Conservation (phyloP, 2,113 vertebrate species). For the Antechinus flavipes region DNA sequence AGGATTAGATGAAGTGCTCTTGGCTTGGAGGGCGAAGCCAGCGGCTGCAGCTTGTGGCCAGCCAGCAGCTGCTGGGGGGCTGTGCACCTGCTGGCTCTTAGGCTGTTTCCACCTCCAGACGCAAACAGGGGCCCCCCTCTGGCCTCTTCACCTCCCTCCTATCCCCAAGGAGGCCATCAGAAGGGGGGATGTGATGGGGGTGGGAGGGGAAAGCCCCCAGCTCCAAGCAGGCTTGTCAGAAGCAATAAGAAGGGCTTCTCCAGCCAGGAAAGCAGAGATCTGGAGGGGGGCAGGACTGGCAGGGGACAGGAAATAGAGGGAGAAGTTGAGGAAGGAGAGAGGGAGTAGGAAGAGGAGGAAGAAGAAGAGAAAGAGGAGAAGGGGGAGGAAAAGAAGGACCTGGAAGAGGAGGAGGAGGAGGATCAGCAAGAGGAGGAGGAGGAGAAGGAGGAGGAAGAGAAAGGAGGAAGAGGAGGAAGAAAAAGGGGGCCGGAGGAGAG, state of each 20-base stretch:
- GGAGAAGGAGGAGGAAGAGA: background rate
- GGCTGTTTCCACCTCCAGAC: constrained; percentile 88
- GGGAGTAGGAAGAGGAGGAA: background rate
- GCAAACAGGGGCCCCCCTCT: constrained; percentile 84
- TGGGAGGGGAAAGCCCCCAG: background rate
- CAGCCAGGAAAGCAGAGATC: background rate
- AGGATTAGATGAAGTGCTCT: constrained; percentile 93
- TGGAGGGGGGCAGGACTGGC: background rate
- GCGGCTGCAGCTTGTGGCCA: constrained; percentile 86
- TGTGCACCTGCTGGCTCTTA: constrained; percentile 91
- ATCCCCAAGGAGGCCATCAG: constrained; percentile 72
- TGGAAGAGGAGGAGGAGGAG: constrained; percentile 62
- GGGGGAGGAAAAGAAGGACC: constrained; percentile 58
- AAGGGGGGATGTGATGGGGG: constrained; percentile 26
- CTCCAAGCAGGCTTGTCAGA: background rate
- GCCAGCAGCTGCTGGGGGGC: constrained; percentile 90
- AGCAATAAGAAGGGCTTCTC: background rate
- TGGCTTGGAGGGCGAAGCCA: constrained; percentile 86
- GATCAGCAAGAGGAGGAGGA: constrained; percentile 36
- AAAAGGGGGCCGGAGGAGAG: constrained; percentile 66
- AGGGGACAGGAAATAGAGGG: background rate
- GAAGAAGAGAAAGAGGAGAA: constrained; percentile 62
- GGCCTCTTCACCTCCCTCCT: constrained; percentile 76
- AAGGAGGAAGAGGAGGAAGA: constrained; percentile 60
- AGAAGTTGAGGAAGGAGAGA: background rate